Conservation (phyloP, 2,797 vertebrate genomes). For the Buceros bicornis region DNA sequence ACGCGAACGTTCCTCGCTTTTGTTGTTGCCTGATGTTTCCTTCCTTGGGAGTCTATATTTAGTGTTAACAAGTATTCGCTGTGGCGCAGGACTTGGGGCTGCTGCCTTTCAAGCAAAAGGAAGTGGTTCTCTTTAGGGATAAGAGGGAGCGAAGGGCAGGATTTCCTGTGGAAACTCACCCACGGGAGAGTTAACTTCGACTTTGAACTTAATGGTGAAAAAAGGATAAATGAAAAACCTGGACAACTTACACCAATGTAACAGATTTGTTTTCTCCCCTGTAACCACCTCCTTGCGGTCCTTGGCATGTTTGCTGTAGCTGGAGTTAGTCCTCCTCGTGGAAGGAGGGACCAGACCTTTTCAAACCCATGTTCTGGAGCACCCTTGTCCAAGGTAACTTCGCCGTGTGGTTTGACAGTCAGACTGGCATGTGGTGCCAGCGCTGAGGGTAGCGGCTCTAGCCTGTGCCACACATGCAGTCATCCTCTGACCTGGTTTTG, state of each 20-base stretch:
- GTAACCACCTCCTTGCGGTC: background rate
- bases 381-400: too few relatives aligned
- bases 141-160: conserved; percentile 71
- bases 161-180: conserved; percentile 79
- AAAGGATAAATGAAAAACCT: background rate
- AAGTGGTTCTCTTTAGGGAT: conserved; percentile 73
- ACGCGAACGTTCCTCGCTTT: background rate
- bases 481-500: accelerated
- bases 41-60: conserved; percentile 72
- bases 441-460: background rate
- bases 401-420: background rate
- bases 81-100: too few relatives aligned
- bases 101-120: background rate
- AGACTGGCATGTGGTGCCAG: accelerated
- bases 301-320: accelerated
- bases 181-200: background rate
- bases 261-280: background rate
- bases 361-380: accelerated
- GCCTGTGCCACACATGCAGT: accelerated
- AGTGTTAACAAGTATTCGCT: background rate
- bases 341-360: background rate
- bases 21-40: conserved; percentile 56
- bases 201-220: conserved; percentile 40
- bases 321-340: background rate
- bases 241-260: background rate